Base-by-base conservation (phyloP, 2,888 invertebrate genomes). In the Oligia fasciuncula region DNA sequence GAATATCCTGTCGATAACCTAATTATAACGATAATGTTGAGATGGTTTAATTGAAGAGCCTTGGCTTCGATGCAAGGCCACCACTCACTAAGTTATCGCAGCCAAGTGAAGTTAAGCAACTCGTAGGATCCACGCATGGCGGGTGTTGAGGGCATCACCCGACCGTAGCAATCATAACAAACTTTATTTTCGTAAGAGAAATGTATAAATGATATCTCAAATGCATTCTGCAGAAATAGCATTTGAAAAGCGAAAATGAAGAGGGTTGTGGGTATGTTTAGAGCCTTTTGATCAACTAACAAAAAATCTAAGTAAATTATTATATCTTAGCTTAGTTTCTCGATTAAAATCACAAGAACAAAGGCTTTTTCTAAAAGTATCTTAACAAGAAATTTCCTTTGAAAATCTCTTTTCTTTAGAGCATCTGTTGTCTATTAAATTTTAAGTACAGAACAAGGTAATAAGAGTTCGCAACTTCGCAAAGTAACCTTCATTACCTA, bases 121-220 rank as follows among this genome's bases (percentile, higher is more conserved):
- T 73, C 66, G 73, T 90, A 93, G 96, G 96, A 96, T 93, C 90
- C 92, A 94, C 93, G 95, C 94, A 91, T 94, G 91, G 91, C 90
- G 90, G 89, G 85, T 90, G 86, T 84, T 91, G 91, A 94, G 93
- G 93, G 92, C 93, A 88, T 86, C 90, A 91, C 80, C 91, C 89
- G 85, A 92, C 89, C 93, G 91, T 93, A 86, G 83, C 91, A 86
- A 81, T 75, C 46, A 79, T 79, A 73, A 68, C 62, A 68, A 77
- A 76, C 43, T 46, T 40, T 1, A 43, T 35, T 73, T 70, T 71
- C 63, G 49, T 75, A 40, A 67, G n/a, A 54, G 17, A 60, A 73
- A 81, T 72, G 2, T 82, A 19, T 76, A 51, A 4, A 9, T 43
- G 11, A 71, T 71, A 29, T 77, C 43, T 67, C 40, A 66, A 77